Percentiles rank a stretch among this genome's conserved stretches.
Evolutionary conservation across 2,888 invertebrate genomes (phyloP).

Genomic region (Harpalus rufipes): DNA sequence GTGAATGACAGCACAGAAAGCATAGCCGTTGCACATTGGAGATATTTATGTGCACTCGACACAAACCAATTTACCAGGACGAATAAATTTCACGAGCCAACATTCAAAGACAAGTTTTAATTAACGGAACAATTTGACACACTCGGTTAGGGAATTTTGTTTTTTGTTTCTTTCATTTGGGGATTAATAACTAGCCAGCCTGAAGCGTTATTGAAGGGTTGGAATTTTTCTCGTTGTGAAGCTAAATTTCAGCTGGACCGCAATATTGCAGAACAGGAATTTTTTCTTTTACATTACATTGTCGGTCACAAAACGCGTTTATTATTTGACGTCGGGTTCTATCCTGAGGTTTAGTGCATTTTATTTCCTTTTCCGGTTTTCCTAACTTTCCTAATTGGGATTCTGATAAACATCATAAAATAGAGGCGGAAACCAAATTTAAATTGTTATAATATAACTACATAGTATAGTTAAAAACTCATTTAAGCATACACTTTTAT

Average conservation of each 20-base stretch:
- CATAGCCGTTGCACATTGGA: conserved; percentile 16
- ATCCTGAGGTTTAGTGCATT: neutral
- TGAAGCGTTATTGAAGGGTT: neutral
- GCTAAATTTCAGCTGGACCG: neutral
- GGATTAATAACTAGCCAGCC: conserved; percentile 26
- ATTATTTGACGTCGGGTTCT: too few relatives aligned
- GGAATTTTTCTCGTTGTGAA: neutral
- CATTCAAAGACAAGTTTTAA: conserved; percentile 65
- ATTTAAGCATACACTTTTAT: neutral
- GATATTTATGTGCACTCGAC: conserved; percentile 63
- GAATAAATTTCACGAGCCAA: conserved; percentile 61
- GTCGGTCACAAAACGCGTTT: neutral
- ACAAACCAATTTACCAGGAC: conserved; percentile 63
- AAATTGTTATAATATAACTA: too few relatives aligned
- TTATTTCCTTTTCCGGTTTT: too few relatives aligned
- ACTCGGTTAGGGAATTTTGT: conserved; percentile 46
- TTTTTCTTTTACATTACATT: neutral
- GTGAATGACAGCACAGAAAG: conserved; percentile 26
- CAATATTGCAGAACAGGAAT: neutral
- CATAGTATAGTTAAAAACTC: too few relatives aligned
- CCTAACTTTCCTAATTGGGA: too few relatives aligned
- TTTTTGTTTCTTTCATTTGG: conserved; percentile 48
- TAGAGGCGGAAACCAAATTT: too few relatives aligned
- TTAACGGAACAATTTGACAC: conserved; percentile 55
- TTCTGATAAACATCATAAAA: too few relatives aligned